phyloP scores from a whole-genome alignment of 2,113 vertebrate genomes.

The Periophthalmodon schlosseri region DNA sequence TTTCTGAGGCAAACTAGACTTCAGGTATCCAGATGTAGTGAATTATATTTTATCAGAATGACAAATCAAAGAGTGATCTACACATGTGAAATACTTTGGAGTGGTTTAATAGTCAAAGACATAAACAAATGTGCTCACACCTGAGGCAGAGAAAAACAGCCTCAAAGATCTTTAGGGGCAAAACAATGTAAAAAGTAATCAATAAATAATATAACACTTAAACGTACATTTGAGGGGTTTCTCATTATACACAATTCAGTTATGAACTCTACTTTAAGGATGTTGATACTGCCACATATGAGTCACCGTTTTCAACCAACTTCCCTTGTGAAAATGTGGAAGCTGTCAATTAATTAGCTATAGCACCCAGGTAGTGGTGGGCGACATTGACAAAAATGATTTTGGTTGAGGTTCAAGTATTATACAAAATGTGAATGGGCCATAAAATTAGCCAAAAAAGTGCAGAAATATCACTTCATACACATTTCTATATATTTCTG shows the following conservation, averaged over 20 bases:
- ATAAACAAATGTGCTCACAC: constrained; percentile 10
- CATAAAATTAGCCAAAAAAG: too few relatives aligned
- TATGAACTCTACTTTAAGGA: neutral
- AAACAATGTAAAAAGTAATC: neutral
- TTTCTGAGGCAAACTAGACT: constrained; percentile 11
- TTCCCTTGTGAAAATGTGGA: too few relatives aligned
- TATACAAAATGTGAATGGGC: too few relatives aligned
- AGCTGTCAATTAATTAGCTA: too few relatives aligned
- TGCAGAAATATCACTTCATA: too few relatives aligned
- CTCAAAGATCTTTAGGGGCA: neutral
- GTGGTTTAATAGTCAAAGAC: constrained; percentile 12
- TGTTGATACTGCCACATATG: too few relatives aligned
- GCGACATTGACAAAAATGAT: too few relatives aligned
- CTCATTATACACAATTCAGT: neutral
- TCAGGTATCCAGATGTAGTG: constrained; percentile 20
- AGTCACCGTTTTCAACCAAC: too few relatives aligned
- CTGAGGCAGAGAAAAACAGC: neutral
- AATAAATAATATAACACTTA: neutral
- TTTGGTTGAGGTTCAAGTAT: too few relatives aligned
- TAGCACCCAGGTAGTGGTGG: too few relatives aligned
- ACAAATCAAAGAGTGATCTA: constrained; percentile 37
- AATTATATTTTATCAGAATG: constrained; percentile 32
- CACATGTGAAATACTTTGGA: constrained; percentile 62
- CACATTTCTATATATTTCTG: too few relatives aligned
- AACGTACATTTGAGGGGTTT: too few relatives aligned